Evolutionary conservation across 2,888 invertebrate genomes (phyloP), one percentile per base, ranked within the genome.

Genomic region (Anagyrus pseudococci): DNA sequence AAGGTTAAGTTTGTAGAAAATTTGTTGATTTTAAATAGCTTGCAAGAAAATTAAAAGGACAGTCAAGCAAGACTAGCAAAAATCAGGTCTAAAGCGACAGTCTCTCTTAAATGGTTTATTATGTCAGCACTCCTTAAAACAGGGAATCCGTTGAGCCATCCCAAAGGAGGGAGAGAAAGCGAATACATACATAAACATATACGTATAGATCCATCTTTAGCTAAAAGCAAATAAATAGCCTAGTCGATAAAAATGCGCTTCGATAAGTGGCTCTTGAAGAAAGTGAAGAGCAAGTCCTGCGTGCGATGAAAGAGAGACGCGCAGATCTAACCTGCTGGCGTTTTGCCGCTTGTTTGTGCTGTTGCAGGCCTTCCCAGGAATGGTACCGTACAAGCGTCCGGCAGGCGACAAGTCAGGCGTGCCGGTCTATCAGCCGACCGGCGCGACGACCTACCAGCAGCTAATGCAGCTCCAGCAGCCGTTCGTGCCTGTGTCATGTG

Each of bases 401-500:
- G 94, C 96, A 78, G 94, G 94, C 69, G 96, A 96, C 85, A 96
- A 97, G 84, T 94, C 95, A 82, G 96, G 96, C 82, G 88, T 97
- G 83, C 96, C 96, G 79, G 93, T 97, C 77, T 96, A 96, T 87
- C 94, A 94, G 84, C 94, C 95, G 81, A 83, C 82, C 75, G 89
- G 89, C 81, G 91, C 91, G 81, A 92, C 92, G 78, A 92, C 93
- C 81, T 93, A 94, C 86, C 95, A 96, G 85, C 96, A 96, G 85
- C 89, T 96, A 84, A 92, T 96, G 90, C 94, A 94, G 87, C 88
- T 93, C 80, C 89, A 91, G 85, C 94, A 94, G 89, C 95, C 94
- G 84, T 95, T 94, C 88, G 94, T 95, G 90, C 94, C 95, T 89
- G 94, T 95, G 87, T 94, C 96, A 92, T 96, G 95, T 96, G 95